Conservation (phyloP, 2,113 vertebrate species). For the Cyrtonyx montezumae region DNA sequence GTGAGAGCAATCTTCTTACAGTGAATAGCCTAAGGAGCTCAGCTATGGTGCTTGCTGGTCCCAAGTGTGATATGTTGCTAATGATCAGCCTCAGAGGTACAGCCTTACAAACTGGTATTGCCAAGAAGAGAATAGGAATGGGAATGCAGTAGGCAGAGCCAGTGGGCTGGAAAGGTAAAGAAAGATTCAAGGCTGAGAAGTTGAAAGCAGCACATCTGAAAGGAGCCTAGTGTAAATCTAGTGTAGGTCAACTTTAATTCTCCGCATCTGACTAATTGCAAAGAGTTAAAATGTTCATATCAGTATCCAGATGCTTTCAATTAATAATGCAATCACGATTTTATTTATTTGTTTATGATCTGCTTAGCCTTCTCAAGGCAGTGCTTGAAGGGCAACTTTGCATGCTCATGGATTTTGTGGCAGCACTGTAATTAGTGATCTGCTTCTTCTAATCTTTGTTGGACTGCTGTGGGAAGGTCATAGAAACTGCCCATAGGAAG, state of each 20-base stretch:
- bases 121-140: not conserved
- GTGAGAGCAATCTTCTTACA: not conserved
- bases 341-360: too few species aligned
- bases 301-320: not conserved
- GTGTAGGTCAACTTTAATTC: not conserved
- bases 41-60: not conserved
- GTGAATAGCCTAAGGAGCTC: not conserved
- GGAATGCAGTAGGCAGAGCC: not conserved
- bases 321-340: not conserved
- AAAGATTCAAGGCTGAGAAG: not conserved
- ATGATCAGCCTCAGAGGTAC: conserved; percentile 10
- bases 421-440: not conserved
- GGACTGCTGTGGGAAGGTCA: not conserved
- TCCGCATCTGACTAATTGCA: not conserved
- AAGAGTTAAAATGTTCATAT: not conserved
- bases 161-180: conserved; percentile 14
- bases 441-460: not conserved
- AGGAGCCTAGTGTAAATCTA: not conserved
- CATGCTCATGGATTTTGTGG: rapidly evolving
- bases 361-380: not conserved
- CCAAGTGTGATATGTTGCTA: not conserved
- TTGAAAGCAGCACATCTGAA: not conserved
- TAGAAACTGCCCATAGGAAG: not conserved
- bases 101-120: not conserved
- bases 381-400: not conserved